Conservation (phyloP, 30 jellyfish, hydroid and myxozoan species). For the Mastigias papua region DNA sequence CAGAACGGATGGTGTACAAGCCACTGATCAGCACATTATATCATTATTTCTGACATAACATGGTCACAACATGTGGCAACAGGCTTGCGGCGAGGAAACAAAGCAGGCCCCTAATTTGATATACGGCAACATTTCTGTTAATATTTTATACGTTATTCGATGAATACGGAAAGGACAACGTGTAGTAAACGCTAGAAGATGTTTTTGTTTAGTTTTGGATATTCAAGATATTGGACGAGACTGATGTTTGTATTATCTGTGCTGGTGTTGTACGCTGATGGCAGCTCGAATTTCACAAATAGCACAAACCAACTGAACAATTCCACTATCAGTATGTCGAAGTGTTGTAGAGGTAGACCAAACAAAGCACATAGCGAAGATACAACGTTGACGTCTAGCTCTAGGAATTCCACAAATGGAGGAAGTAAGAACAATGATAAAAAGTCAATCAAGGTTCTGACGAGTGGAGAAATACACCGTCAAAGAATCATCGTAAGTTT, state of each 20-base stretch:
- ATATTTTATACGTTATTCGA: too few species aligned
- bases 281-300: background rate
- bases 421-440: background rate
- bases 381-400: background rate
- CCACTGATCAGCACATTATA: too few species aligned
- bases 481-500: slow-evolving; percentile 22
- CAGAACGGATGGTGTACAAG: too few species aligned
- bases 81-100: too few species aligned
- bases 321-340: background rate
- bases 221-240: background rate
- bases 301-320: background rate
- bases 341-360: background rate
- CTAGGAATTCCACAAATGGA: background rate
- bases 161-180: too few species aligned
- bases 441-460: background rate
- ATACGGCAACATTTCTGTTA: too few species aligned
- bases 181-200: too few species aligned
- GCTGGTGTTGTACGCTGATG: background rate
- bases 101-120: too few species aligned
- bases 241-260: background rate
- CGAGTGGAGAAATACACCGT: slow-evolving; percentile 48
- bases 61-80: too few species aligned
- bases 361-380: background rate
- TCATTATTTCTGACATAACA: too few species aligned
- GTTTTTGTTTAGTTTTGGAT: too few species aligned